Evolutionary conservation across 2,797 vertebrate species (phyloP).

Genomic region (Parauchenoglanis punctatus): DNA sequence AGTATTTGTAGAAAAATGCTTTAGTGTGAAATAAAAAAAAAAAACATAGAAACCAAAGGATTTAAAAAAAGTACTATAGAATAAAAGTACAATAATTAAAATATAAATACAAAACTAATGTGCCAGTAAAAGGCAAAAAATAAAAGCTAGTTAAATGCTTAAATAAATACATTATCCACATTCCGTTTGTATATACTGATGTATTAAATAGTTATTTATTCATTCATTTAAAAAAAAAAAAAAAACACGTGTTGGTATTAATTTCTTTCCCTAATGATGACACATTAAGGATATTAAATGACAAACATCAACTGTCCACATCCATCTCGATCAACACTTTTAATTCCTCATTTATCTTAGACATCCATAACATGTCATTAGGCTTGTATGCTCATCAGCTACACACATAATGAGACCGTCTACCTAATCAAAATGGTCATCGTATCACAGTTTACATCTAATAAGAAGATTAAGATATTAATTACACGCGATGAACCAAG

Average conservation of each 20-base stretch:
- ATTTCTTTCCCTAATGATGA: neutral
- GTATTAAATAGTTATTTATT: too few species aligned
- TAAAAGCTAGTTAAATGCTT: neutral
- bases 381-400: conserved; percentile 23
- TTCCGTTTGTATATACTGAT: neutral
- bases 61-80: neutral
- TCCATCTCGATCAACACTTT: conserved; percentile 3
- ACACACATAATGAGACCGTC: conserved; percentile 44
- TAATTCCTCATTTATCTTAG: conserved; percentile 19
- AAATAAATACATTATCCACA: too few species aligned
- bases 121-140: neutral
- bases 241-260: neutral
- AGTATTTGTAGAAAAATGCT: neutral
- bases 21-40: neutral
- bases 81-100: neutral
- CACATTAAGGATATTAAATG: neutral
- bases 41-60: neutral
- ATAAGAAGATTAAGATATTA: conserved; percentile 54
- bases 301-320: conserved; percentile 12
- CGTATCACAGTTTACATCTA: conserved; percentile 47
- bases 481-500: conserved; percentile 54
- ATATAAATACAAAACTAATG: neutral
- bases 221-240: neutral
- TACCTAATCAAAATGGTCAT: conserved; percentile 49
- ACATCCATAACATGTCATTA: conserved; percentile 34